Conservation (phyloP, 1,140 invertebrate species). For the Heliconius himera region DNA sequence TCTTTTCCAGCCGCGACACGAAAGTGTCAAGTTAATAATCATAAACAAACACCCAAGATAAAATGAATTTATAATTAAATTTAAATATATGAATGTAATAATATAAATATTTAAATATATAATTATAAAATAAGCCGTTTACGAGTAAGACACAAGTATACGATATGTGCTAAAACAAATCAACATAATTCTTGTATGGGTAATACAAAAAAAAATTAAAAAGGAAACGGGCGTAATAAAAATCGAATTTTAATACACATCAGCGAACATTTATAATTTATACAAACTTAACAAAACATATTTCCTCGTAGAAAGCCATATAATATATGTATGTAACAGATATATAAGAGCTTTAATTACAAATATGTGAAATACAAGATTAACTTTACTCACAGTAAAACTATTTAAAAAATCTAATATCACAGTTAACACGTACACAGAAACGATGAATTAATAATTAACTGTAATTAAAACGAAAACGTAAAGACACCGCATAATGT, state of each 20-base stretch:
- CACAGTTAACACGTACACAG: background rate
- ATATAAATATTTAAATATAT: background rate
- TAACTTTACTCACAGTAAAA: background rate
- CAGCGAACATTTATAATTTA: background rate
- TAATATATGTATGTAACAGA: background rate
- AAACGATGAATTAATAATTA: background rate
- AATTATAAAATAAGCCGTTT: background rate
- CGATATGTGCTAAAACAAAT: background rate
- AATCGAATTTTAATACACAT: background rate
- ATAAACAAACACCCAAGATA: no score
- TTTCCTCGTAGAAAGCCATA: background rate
- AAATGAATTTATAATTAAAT: no score
- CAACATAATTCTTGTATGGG: background rate
- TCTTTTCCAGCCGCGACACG: no score
- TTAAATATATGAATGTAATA: background rate
- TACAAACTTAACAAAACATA: background rate
- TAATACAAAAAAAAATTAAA: background rate
- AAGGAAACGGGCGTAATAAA: constrained; percentile 5
- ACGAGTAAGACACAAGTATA: background rate
- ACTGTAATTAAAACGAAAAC: background rate
- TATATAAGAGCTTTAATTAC: background rate
- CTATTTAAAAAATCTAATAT: background rate
- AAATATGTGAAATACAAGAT: background rate
- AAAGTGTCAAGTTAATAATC: no score
- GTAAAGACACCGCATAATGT: background rate